phyloP scores from a whole-genome alignment of 2,797 vertebrate genomes.

The Leuciscus waleckii region DNA sequence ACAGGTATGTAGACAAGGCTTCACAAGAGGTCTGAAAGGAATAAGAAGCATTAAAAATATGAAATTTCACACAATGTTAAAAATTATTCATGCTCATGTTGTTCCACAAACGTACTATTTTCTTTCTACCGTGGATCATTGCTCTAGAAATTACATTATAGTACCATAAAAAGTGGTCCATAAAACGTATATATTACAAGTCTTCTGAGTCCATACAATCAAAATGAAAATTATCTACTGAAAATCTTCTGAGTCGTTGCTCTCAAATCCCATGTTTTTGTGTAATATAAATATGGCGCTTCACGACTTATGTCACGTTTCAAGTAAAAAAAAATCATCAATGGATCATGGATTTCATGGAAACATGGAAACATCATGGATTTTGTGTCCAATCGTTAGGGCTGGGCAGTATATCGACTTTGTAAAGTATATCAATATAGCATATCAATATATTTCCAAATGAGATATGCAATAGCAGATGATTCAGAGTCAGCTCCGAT shows the following conservation, averaged over 20 bases:
- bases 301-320: not conserved
- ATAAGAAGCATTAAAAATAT: conserved; percentile 1
- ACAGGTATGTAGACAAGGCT: conserved; percentile 65
- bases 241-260: not conserved
- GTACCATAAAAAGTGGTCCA: not conserved
- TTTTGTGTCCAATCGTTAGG: not conserved
- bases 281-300: not conserved
- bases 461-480: not conserved
- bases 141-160: not conserved
- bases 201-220: not conserved
- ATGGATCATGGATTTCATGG: too few relatives aligned
- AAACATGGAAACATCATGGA: not conserved
- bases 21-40: conserved; percentile 69
- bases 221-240: not conserved
- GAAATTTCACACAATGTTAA: not conserved
- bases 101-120: not conserved
- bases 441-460: not conserved
- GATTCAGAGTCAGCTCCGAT: not conserved
- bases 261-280: not conserved
- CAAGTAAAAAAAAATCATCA: not conserved
- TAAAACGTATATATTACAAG: not conserved
- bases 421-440: not conserved
- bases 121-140: not conserved
- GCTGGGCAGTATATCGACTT: not conserved
- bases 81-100: not conserved